Evolutionary conservation across 2,888 invertebrate genomes (phyloP), one percentile per base, ranked within the genome.

Genomic region (Neoascia interrupta): DNA sequence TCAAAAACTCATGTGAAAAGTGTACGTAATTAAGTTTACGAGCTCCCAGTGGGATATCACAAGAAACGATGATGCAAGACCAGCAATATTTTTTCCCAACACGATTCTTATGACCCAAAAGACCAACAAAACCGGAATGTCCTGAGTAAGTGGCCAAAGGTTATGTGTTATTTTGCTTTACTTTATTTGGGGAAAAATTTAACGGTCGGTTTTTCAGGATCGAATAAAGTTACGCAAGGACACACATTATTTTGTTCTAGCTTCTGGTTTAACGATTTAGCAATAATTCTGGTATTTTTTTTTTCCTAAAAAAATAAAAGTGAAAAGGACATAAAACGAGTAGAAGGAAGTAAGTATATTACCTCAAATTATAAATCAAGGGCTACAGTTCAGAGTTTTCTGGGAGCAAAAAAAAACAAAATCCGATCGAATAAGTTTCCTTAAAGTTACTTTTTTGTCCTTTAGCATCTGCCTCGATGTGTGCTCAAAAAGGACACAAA

Each of bases 11-110:
- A n/a, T n/a, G n/a, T n/a, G n/a, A n/a, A n/a, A n/a, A n/a, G 54
- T 58, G 39, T 63, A 11, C 41, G 64, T 72, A 66, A 76, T 76
- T 76, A 76, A 72, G 58, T 76, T 76, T 28, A 66, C 64, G 58
- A 72, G 39, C 47, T 34, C 49, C 49, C 19, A 13, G 31, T 16
- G 3, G 1, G 2, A 11, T 41, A 49, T 36, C 21, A 45, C 23
- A 31, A 41, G 51, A 68, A 75, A 43, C 43, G 69, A 69, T 69
- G 70, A 70, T 43, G 56, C 63, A 61, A 51, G 23, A 43, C 41
- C n/a, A 31, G 18, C 63, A 75, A 58, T 58, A 63, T 49, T 63
- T 58, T 43, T 28, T 19, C 56, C 69, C 69, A 63, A 69, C 69
- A 69, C 45, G 39, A 58, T 60, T 51, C 64, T 64, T 75, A 75